A percentile compares a stretch with the other conserved stretches of the same genome.
These are phyloP conservation scores for Oncorhynchus kisutch DNA, from an alignment of 2,113 vertebrate genomes.

Conservation along the genomic window DNA sequence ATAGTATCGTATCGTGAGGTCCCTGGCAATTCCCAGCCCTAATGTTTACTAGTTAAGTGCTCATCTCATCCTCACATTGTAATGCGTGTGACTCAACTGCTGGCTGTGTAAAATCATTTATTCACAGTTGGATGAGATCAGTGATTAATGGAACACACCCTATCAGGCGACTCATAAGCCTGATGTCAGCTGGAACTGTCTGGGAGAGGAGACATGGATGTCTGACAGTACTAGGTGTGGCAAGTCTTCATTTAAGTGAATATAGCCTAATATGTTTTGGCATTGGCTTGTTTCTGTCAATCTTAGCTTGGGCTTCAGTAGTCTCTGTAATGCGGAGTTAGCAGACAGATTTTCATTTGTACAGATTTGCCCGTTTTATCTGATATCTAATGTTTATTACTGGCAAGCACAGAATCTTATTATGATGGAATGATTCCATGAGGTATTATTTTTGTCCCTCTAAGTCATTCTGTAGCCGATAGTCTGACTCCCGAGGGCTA, in stretches of 20 bases:
- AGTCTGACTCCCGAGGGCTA: conserved; percentile 15
- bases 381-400: conserved; percentile 1
- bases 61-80: conserved; percentile 28
- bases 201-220: not conserved
- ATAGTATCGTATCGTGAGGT: too few relatives aligned
- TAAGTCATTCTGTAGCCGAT: conserved; percentile 46
- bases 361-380: conserved; percentile 1
- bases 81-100: conserved; percentile 37
- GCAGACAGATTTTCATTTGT: not conserved
- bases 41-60: not conserved
- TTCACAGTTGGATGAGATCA: conserved; percentile 48
- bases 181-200: conserved; percentile 37
- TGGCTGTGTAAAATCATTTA: conserved; percentile 50
- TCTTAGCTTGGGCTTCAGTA: not conserved
- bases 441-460: conserved; percentile 28
- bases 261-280: not conserved
- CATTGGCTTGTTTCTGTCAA: not conserved
- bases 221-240: not conserved
- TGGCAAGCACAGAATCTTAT: conserved; percentile 22
- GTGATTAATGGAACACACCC: conserved; percentile 50
- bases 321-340: not conserved
- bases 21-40: too few relatives aligned
- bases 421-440: conserved; percentile 39
- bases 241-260: not conserved
- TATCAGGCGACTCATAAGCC: conserved; percentile 58